Conservation (phyloP, 2,113 vertebrate species). For the Carettochelys insculpta region DNA sequence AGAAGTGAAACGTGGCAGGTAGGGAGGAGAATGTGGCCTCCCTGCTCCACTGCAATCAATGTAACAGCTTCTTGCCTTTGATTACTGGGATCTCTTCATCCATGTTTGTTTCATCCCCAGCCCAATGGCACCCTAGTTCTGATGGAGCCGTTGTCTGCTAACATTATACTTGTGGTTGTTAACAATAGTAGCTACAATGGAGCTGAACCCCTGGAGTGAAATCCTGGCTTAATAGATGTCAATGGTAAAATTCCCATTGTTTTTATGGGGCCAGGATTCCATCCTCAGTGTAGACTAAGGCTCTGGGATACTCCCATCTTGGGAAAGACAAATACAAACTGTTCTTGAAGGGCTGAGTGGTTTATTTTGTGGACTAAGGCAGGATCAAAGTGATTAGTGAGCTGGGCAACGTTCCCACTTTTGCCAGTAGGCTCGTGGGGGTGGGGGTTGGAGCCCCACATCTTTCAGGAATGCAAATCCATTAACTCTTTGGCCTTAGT, state of each 20-base stretch:
- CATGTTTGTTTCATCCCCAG: constrained; percentile 59
- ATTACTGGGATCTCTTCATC: constrained; percentile 59
- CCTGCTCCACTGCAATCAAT: not conserved
- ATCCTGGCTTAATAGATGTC: not conserved
- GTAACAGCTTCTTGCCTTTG: constrained; percentile 62
- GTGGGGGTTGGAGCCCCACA: not conserved
- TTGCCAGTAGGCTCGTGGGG: not conserved
- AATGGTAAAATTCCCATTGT: not conserved
- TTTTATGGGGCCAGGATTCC: not conserved
- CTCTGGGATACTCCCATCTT: not conserved
- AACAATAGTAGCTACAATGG: constrained; percentile 43
- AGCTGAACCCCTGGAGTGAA: not conserved
- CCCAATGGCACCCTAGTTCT: constrained; percentile 1
- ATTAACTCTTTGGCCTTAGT: not conserved
- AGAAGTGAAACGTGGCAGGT: constrained; percentile 38
- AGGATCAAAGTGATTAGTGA: not conserved
- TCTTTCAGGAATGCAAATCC: not conserved
- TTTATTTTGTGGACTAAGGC: not conserved
- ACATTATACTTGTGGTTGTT: constrained; percentile 52
- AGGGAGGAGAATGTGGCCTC: constrained; percentile 57
- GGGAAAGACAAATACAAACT: accelerated
- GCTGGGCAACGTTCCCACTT: not conserved
- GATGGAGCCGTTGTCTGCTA: constrained; percentile 41
- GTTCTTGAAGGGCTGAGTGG: not conserved
- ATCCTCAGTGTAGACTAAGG: not conserved